These are phyloP conservation scores for Drymodes brunneopygia DNA, from an alignment of 2,113 vertebrate genomes.

Conservation along the genomic window DNA sequence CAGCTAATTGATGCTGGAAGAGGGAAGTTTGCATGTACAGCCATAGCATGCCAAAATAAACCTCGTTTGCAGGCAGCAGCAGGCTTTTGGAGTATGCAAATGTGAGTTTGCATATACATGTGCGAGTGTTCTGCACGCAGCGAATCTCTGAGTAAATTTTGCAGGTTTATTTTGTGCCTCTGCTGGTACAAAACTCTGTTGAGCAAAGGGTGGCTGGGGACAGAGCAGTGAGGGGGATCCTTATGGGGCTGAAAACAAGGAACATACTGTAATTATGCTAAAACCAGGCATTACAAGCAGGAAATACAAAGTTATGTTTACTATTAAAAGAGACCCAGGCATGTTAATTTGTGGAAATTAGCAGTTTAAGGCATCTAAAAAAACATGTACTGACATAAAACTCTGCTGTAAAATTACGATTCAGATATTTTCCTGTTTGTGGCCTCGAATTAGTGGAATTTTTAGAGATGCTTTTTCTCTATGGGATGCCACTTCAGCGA, in stretches of 20 bases:
- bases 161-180: background rate
- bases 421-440: constrained; percentile 17
- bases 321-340: constrained; percentile 1
- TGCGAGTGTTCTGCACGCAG: background rate
- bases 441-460: background rate
- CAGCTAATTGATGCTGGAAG: background rate
- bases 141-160: background rate
- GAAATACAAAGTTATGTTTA: constrained; percentile 31
- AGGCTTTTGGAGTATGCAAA: constrained; percentile 10
- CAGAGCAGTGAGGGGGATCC: background rate
- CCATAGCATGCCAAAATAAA: background rate
- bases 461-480: background rate
- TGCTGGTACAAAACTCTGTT: background rate
- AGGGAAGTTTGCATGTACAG: background rate
- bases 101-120: background rate
- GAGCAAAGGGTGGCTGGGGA: background rate
- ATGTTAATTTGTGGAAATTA: constrained; percentile 40
- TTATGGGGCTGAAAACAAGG: background rate
- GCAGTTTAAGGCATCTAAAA: constrained; percentile 21
- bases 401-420: background rate
- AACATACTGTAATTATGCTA: constrained; percentile 10
- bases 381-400: background rate
- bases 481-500: background rate
- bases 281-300: background rate
- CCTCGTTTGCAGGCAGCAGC: background rate